Percentiles rank a stretch among this genome's conserved stretches.
Conservation (phyloP, 2,888 invertebrate species). For the Balanococcus diminutus region DNA sequence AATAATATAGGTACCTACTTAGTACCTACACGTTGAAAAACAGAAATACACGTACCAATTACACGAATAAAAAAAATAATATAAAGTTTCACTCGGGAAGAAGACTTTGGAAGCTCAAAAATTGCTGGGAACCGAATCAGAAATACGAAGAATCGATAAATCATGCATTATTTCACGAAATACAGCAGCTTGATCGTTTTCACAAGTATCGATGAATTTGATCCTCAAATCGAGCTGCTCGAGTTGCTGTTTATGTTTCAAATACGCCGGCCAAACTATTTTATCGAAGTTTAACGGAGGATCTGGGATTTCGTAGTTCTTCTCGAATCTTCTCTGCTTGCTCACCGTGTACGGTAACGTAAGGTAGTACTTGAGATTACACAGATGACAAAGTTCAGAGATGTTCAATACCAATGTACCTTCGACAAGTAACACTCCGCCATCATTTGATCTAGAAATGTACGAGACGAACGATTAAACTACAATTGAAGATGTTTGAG, state of each 20-base stretch:
- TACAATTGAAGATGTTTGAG: neutral
- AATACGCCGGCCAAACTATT: conserved; percentile 44
- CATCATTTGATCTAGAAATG: neutral
- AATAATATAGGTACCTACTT: too few relatives aligned
- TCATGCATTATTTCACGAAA: neutral
- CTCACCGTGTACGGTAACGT: conserved; percentile 34
- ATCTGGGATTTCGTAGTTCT: conserved; percentile 43
- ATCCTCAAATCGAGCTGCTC: neutral
- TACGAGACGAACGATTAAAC: neutral
- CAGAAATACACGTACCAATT: neutral
- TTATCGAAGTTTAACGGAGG: conserved; percentile 45
- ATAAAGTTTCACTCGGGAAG: neutral
- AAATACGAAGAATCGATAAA: neutral
- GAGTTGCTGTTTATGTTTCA: conserved; percentile 16
- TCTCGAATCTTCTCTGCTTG: conserved; percentile 9
- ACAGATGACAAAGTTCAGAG: neutral
- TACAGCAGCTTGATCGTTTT: neutral
- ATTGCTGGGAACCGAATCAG: neutral
- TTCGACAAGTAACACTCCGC: conserved; percentile 25
- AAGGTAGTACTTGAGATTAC: conserved; percentile 32
- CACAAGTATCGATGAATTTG: conserved; percentile 27
- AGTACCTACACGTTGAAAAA: neutral
- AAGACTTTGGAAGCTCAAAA: neutral
- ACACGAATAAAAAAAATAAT: neutral
- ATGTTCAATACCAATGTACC: conserved; percentile 42